Percentiles rank a stretch among this genome's conserved stretches.
Conservation (phyloP, 2,113 vertebrate species). For the Regulus satrapa region DNA sequence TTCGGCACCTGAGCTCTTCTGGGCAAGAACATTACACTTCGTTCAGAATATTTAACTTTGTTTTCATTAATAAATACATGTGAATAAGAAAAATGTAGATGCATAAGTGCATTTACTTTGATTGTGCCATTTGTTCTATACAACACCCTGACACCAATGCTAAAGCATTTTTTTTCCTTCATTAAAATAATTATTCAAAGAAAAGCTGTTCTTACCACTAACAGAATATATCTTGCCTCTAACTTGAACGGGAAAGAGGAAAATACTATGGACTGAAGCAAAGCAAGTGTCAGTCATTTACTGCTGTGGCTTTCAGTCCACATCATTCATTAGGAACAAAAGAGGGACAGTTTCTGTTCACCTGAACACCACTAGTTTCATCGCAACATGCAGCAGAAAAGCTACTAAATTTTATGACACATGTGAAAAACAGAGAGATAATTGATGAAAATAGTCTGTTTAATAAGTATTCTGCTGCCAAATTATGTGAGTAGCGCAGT, state of each 20-base stretch:
- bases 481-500: not conserved
- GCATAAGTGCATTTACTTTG: not conserved
- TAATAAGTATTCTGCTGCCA: slow-evolving; percentile 4
- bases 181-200: not conserved
- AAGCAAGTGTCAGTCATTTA: not conserved
- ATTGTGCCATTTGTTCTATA: not conserved
- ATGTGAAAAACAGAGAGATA: not conserved
- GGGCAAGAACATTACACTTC: not conserved
- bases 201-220: not conserved
- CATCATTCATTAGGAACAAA: not conserved
- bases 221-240: not conserved
- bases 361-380: not conserved
- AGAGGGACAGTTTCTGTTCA: not conserved
- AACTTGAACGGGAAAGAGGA: not conserved
- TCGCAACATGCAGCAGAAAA: not conserved
- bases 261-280: not conserved
- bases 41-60: not conserved
- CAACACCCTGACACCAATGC: not conserved
- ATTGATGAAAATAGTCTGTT: slow-evolving; percentile 9
- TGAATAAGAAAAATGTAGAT: not conserved
- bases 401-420: not conserved
- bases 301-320: not conserved
- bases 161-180: not conserved
- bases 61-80: not conserved
- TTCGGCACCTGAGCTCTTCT: not conserved